Evolutionary conservation across 2,888 invertebrate species (phyloP), one percentile per base, ranked within the genome.

Genomic region (Dynastes hyllus): DNA sequence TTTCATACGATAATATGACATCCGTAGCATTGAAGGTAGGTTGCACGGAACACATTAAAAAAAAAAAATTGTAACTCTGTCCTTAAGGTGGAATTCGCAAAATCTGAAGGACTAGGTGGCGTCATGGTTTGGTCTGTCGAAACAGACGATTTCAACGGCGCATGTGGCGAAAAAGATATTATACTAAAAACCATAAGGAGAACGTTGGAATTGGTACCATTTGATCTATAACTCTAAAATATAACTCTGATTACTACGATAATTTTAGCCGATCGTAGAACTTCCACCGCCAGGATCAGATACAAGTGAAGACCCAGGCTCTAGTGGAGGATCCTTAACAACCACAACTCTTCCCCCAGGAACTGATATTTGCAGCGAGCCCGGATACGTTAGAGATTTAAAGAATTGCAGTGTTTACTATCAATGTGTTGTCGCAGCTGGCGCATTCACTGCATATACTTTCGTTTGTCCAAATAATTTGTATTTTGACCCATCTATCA

Each of bases 121-220:
- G 90, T 91, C 0, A 95, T 96, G 95, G 85, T 94, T 0, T 96
- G 96, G 96, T 94, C 94, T 65, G 90, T 96, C 9, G 96, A 96
- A 86, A 94, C 94, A 3, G 96, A 96, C 83, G 96, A 96, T 85
- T 94, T 94, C 84, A 89, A 86, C 8, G 94, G 93, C 0, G 82
- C 85, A 0, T 95, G 95, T 83, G 92, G 92, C 0, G 85, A 84
- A 6, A 89, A 89, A 67, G 93, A 91, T 86, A 93, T 94, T 0
- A 86, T 96, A 4, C 84, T 95, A 16, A 91, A 87, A 40, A 88
- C 91, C 6, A 91, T 95, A 65, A 93, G 93, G 77, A 88, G 83
- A 88, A 87, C 81, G 86, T 90, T 63, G 84, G 65, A 66, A 53
- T 58, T 66, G 78, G 76, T 76, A 65, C 65, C 16, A 13, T n/a